Evolutionary conservation across 1,140 invertebrate species (phyloP).

Genomic region (Hypsibius dujardini): DNA sequence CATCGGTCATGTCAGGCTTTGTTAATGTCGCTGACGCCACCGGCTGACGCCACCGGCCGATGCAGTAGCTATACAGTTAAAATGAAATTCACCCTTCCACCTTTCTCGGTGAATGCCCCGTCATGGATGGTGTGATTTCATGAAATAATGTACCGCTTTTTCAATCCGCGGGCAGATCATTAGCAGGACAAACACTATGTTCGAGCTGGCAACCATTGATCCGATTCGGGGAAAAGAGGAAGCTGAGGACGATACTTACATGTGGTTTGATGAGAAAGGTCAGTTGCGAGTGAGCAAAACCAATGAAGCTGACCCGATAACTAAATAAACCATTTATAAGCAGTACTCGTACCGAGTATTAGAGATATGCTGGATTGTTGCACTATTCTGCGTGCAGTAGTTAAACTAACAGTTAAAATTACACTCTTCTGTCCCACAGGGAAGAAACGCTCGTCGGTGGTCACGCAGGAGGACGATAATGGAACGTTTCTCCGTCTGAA

Average conservation of each 20-base stretch:
- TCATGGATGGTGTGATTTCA: not conserved
- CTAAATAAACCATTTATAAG: not conserved
- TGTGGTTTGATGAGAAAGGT: not conserved
- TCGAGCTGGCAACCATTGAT: slow-evolving; percentile 70
- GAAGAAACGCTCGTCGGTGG: slow-evolving; percentile 12
- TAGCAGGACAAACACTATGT: slow-evolving; percentile 82
- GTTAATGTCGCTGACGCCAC: not conserved
- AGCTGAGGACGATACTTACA: slow-evolving; percentile 7
- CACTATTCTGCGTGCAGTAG: not conserved
- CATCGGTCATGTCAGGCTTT: not conserved
- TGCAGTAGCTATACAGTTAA: not conserved
- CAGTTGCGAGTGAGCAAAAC: not conserved
- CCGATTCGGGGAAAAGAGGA: slow-evolving; percentile 37
- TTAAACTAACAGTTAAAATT: not conserved
- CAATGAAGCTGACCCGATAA: not conserved
- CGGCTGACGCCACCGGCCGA: not conserved
- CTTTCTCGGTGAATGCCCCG: not conserved
- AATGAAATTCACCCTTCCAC: not conserved
- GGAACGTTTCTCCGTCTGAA: slow-evolving; percentile 57
- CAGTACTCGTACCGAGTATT: not conserved
- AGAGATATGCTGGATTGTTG: not conserved
- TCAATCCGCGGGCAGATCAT: slow-evolving; percentile 49
- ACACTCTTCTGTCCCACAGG: not conserved
- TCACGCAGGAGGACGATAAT: slow-evolving; percentile 36
- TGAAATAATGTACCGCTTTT: slow-evolving; percentile 16